Conservation (phyloP, 2,888 invertebrate species). For the Tipula helvola region DNA sequence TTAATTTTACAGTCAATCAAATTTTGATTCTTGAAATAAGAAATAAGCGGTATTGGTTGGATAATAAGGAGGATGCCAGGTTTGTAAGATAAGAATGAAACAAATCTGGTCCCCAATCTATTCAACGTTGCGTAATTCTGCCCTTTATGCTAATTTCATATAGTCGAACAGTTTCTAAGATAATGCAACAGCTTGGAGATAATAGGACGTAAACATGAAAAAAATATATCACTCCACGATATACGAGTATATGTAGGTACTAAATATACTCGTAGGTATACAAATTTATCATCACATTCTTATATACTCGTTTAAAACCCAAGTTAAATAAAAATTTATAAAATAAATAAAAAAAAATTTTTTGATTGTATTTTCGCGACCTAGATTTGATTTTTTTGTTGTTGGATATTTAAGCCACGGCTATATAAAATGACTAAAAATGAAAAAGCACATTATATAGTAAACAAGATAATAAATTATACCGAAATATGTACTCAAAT, state of each 20-base stretch:
- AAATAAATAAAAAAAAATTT: not conserved
- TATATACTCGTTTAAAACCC: not conserved
- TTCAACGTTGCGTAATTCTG: too few species aligned
- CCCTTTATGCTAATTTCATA: too few species aligned
- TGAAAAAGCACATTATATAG: not conserved
- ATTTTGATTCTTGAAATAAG: too few species aligned
- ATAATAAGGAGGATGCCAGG: too few species aligned
- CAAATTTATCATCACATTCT: not conserved
- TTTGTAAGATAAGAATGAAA: too few species aligned
- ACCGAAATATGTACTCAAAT: not conserved
- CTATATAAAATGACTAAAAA: not conserved
- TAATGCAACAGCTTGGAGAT: too few species aligned
- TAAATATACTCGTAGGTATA: not conserved
- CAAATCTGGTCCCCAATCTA: too few species aligned
- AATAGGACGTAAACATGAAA: too few species aligned
- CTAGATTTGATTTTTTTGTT: not conserved
- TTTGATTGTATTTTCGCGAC: not conserved
- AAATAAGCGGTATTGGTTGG: too few species aligned
- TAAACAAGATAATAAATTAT: conserved; percentile 4
- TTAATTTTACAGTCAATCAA: too few species aligned
- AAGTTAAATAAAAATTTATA: not conserved
- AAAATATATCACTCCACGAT: not conserved
- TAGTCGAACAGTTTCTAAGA: too few species aligned
- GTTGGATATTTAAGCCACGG: not conserved
- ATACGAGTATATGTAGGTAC: not conserved